phyloP scores from a whole-genome alignment of 2,797 vertebrate genomes.

The Gymnothorax reevesii region DNA sequence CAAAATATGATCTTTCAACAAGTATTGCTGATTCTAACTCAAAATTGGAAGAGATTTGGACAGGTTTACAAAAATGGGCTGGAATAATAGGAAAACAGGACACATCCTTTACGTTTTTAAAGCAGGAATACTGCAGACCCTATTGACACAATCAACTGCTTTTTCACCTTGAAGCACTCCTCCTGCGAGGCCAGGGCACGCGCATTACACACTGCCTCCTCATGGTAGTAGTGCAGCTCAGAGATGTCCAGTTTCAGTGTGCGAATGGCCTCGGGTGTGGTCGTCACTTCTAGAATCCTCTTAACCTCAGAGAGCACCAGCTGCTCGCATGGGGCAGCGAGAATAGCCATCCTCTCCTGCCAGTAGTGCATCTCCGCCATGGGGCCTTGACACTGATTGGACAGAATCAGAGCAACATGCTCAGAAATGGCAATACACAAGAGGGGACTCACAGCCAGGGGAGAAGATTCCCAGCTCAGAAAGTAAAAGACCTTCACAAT shows the following conservation, averaged over 20 bases:
- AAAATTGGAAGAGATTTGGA: too few relatives aligned
- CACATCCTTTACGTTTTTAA: neutral
- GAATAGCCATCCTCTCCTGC: constrained; percentile 75
- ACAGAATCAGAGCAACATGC: neutral
- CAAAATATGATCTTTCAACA: too few relatives aligned
- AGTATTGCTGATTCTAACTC: too few relatives aligned
- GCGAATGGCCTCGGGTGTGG: constrained; percentile 63
- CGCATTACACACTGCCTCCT: constrained; percentile 81
- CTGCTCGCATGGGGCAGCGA: constrained; percentile 80
- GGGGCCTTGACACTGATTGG: constrained; percentile 70
- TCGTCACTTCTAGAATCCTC: constrained; percentile 79
- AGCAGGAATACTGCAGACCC: neutral
- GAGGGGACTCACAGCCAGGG: neutral
- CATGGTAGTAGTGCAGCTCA: constrained; percentile 73
- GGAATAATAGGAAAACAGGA: neutral
- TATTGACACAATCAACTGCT: neutral
- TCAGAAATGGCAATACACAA: neutral
- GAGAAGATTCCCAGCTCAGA: too few relatives aligned
- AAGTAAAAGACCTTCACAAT: too few relatives aligned
- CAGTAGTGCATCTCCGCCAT: constrained; percentile 87
- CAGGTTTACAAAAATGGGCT: too few relatives aligned
- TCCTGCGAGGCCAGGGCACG: constrained; percentile 84
- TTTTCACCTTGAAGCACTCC: constrained; percentile 83
- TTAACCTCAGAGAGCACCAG: constrained; percentile 75
- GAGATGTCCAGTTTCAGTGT: constrained; percentile 71